These are phyloP conservation scores for Silurus aristotelis DNA, from an alignment of 2,797 vertebrate species.

Conservation along the genomic window DNA sequence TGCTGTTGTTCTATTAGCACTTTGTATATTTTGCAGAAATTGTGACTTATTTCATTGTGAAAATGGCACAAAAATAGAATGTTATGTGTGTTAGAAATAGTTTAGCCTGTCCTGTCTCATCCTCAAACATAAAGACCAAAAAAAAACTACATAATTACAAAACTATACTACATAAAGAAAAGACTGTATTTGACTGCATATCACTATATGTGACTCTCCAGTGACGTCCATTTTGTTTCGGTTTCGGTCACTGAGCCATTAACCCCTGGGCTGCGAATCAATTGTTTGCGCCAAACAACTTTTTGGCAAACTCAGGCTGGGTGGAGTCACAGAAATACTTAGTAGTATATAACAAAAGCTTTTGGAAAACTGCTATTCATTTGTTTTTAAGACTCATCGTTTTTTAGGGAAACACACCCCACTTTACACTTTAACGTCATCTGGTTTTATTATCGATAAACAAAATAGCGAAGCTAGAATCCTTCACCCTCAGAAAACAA, in stretches of 20 bases:
- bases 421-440: background rate
- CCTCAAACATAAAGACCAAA: background rate
- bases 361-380: background rate
- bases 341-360: background rate
- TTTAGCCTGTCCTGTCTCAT: background rate
- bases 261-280: background rate
- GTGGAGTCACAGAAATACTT: background rate
- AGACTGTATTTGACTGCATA: too few species aligned
- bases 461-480: constrained; percentile 11
- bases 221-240: background rate
- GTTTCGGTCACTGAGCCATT: background rate
- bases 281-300: background rate
- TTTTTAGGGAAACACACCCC: background rate
- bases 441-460: constrained; percentile 26
- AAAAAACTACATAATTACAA: background rate
- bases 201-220: background rate
- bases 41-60: background rate
- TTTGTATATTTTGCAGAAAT: background rate
- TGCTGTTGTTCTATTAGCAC: background rate
- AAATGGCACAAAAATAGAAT: background rate
- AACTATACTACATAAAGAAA: too few species aligned
- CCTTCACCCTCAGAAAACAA: background rate
- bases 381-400: background rate
- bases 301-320: background rate
- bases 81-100: background rate